phyloP scores from a whole-genome alignment of 2,113 vertebrate species.

The Ciconia maguari region DNA sequence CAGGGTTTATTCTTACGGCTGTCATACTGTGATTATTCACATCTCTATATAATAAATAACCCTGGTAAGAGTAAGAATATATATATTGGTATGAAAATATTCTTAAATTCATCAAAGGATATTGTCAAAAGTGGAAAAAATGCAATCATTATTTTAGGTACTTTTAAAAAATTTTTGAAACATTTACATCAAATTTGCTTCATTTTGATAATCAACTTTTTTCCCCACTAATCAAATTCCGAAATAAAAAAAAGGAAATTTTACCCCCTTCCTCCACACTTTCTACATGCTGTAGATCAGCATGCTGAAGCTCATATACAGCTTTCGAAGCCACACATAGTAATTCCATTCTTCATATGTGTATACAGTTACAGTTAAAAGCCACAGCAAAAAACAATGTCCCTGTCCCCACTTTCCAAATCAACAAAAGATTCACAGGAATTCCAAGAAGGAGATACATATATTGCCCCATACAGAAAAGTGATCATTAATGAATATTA shows the following conservation, averaged over 20 bases:
- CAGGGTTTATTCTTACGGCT: slow-evolving; percentile 95
- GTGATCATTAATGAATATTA: not conserved
- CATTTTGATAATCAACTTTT: not conserved
- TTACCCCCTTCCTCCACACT: not conserved
- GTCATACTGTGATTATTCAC: slow-evolving; percentile 92
- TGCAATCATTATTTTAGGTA: not conserved
- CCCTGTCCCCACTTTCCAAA: not conserved
- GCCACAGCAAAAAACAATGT: not conserved
- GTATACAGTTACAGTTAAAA: not conserved
- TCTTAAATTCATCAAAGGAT: not conserved
- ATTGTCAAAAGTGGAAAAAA: not conserved
- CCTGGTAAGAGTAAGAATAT: slow-evolving; percentile 72
- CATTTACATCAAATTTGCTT: not conserved
- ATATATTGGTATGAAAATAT: not conserved
- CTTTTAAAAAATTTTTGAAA: not conserved
- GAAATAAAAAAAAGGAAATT: not conserved
- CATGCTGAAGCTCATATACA: not conserved
- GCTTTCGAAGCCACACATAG: not conserved
- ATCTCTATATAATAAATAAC: slow-evolving; percentile 95
- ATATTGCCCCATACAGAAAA: no score
- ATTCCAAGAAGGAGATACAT: not conserved
- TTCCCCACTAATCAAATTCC: not conserved
- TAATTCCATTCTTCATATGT: not conserved
- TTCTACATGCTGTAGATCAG: not conserved
- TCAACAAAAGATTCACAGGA: not conserved